phyloP scores from a whole-genome alignment of 2,888 invertebrate species.

The Drosophila prostipennis region DNA sequence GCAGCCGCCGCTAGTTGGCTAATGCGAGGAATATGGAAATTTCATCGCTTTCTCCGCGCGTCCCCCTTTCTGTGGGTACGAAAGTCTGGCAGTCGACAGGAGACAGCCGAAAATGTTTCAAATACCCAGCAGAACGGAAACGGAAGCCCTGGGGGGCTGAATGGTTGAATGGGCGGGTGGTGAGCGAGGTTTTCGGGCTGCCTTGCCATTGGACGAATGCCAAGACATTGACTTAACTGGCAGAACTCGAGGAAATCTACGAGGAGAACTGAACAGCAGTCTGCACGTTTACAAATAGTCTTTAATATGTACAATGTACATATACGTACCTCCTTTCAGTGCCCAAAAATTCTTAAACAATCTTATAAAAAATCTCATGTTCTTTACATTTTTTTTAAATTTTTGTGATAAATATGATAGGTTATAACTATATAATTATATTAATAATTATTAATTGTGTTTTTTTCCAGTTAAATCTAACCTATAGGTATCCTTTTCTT shows the following conservation, averaged over 20 bases:
- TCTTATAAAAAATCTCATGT: too few species aligned
- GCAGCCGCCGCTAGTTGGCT: conserved; percentile 41
- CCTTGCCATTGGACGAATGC: conserved; percentile 50
- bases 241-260: conserved; percentile 3
- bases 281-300: not conserved
- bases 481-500: too few species aligned
- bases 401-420: too few species aligned
- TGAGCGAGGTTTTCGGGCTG: conserved; percentile 15
- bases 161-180: conserved; percentile 14
- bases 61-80: conserved; percentile 23
- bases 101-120: conserved; percentile 45
- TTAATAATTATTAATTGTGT: too few species aligned
- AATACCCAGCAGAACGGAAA: conserved; percentile 44
- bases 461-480: too few species aligned
- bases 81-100: conserved; percentile 37
- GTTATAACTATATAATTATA: too few species aligned
- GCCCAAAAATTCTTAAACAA: too few species aligned
- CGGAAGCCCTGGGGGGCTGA: conserved; percentile 39
- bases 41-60: conserved; percentile 27
- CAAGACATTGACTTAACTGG: conserved; percentile 49
- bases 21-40: conserved; percentile 68
- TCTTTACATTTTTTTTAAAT: too few species aligned
- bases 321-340: too few species aligned
- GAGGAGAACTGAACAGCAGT: not conserved
- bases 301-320: not conserved